phyloP scores from a whole-genome alignment of 2,113 vertebrate species.

The Chionis minor region DNA sequence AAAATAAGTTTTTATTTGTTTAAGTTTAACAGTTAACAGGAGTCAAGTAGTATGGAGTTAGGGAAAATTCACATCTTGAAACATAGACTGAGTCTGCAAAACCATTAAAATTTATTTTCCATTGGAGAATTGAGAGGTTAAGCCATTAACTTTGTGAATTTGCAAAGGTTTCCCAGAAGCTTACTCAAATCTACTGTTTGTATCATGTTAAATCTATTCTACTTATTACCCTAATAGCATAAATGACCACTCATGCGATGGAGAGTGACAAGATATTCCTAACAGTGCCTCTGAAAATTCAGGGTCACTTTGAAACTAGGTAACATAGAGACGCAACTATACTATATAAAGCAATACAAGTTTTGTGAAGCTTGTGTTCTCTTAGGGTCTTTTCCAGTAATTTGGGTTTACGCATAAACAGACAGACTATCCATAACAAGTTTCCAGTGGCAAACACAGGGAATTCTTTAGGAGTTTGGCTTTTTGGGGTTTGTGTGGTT shows the following conservation, averaged over 20 bases:
- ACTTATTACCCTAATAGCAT: conserved; percentile 64
- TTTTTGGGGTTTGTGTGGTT: rapidly evolving
- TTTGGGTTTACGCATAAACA: neutral
- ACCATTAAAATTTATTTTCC: conserved; percentile 70
- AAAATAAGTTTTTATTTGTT: conserved; percentile 60
- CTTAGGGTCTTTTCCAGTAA: neutral
- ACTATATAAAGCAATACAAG: neutral
- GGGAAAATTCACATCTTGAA: conserved; percentile 26
- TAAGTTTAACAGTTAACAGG: conserved; percentile 54
- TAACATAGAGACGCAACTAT: neutral
- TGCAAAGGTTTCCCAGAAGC: conserved; percentile 71
- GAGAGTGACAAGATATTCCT: conserved; percentile 55
- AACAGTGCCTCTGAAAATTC: conserved; percentile 29
- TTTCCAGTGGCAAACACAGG: neutral
- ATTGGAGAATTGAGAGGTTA: conserved; percentile 70
- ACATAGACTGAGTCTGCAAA: conserved; percentile 51
- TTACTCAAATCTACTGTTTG: conserved; percentile 63
- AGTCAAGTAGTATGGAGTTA: conserved; percentile 50
- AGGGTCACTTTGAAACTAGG: conserved; percentile 63
- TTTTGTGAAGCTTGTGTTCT: neutral
- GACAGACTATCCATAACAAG: neutral
- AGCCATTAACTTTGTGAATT: conserved; percentile 73
- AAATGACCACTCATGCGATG: conserved; percentile 66
- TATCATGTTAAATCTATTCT: conserved; percentile 60
- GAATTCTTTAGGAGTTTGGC: neutral